These are phyloP conservation scores for Stichopus horrens DNA, from an alignment of 53 echinoderm and acorn worm species.

Conservation along the genomic window DNA sequence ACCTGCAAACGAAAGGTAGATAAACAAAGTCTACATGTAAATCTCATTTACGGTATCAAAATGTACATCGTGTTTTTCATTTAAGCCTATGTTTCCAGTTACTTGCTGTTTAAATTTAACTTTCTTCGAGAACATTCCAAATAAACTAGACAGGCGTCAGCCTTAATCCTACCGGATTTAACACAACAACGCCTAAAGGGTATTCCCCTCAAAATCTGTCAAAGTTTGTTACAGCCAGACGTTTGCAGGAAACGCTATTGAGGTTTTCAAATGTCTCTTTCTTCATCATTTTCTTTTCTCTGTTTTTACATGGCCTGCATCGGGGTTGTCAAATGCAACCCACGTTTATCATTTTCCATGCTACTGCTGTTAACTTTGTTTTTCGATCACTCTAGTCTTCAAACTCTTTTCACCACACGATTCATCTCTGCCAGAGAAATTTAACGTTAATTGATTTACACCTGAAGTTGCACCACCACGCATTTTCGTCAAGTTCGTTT, in stretches of 20 bases:
- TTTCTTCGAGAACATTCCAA: not conserved
- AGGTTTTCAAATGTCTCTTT: not conserved
- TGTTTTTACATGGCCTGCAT: not conserved
- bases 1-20: not conserved
- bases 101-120: not conserved
- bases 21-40: not conserved
- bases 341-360: not conserved
- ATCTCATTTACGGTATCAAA: not conserved
- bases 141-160: conserved; percentile 10
- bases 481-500: conserved; percentile 22
- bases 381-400: not conserved
- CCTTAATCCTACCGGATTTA: conserved; percentile 21
- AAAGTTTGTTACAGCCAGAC: conserved; percentile 26
- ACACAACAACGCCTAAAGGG: conserved; percentile 22
- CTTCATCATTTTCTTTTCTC: not conserved
- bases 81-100: not conserved
- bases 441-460: conserved; percentile 46
- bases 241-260: not conserved
- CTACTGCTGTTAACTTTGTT: too few species aligned
- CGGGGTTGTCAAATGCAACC: not conserved
- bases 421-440: conserved; percentile 43
- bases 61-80: not conserved
- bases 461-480: conserved; percentile 13
- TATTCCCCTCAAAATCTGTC: conserved; percentile 16
- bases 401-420: not conserved